These are phyloP conservation scores for Bos javanicus DNA, from an alignment of 2,113 vertebrate genomes.

Conservation along the genomic window DNA sequence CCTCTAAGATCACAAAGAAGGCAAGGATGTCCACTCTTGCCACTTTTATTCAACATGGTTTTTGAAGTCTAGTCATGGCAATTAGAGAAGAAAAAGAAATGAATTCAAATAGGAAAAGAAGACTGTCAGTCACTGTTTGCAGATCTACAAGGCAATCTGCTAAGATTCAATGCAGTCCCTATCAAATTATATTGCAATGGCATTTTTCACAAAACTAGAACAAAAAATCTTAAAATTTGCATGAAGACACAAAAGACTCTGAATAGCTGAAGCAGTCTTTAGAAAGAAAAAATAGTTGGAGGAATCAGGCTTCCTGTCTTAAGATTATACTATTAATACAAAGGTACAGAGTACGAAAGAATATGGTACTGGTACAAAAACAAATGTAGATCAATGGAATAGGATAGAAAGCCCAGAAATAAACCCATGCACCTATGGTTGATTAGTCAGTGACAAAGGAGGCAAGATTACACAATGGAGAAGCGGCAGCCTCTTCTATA, in stretches of 20 bases:
- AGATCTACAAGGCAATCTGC: neutral
- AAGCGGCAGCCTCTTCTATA: neutral
- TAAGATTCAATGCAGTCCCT: neutral
- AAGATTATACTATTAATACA: neutral
- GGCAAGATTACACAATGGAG: neutral
- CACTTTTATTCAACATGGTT: neutral
- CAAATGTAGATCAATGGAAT: neutral
- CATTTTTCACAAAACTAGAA: neutral
- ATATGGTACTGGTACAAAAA: neutral
- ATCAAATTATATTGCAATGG: neutral
- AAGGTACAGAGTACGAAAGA: neutral
- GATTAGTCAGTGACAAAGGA: neutral
- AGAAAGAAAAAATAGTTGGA: neutral
- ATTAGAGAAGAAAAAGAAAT: neutral
- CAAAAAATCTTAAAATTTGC: neutral
- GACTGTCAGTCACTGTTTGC: neutral
- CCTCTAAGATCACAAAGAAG: neutral
- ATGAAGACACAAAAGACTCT: neutral
- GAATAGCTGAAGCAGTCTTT: neutral
- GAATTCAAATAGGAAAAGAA: neutral
- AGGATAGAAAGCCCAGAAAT: neutral
- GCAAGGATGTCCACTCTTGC: neutral
- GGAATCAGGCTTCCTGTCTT: neutral
- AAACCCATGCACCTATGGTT: neutral
- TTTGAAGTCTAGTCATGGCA: neutral